Evolutionary conservation across 2,113 vertebrate species (phyloP).

Genomic region (Serinus canaria): DNA sequence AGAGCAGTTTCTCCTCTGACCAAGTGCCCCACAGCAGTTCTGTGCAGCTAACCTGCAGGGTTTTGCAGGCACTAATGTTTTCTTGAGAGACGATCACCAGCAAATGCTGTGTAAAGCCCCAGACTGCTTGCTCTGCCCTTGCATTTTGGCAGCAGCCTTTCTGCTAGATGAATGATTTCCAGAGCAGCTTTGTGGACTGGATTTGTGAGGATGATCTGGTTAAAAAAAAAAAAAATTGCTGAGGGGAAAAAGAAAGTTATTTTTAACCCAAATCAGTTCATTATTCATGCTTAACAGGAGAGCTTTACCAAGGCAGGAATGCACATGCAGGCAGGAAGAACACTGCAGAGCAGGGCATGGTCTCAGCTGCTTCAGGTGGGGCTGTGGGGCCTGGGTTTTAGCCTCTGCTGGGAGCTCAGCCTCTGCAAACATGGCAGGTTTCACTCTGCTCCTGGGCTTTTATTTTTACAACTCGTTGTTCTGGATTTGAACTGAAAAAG

Average conservation of each 20-base stretch:
- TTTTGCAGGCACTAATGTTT: not conserved
- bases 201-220: conserved; percentile 37
- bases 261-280: not conserved
- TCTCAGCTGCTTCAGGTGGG: not conserved
- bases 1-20: not conserved
- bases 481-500: not conserved
- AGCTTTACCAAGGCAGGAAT: not conserved
- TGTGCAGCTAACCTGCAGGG: not conserved
- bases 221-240: not conserved
- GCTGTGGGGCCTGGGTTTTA: not conserved
- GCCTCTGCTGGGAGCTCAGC: not conserved
- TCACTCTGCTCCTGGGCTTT: not conserved
- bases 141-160: not conserved
- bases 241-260: not conserved
- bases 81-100: not conserved
- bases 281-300: conserved; percentile 27
- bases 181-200: not conserved
- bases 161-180: not conserved
- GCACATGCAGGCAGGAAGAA: not conserved
- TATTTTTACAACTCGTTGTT: not conserved
- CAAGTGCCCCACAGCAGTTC: not conserved
- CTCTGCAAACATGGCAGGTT: not conserved
- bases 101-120: not conserved
- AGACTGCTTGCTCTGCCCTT: not conserved
- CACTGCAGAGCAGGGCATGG: not conserved